Base-by-base conservation (phyloP, 1,140 invertebrate genomes). In the Leguminivora glycinivorella region DNA sequence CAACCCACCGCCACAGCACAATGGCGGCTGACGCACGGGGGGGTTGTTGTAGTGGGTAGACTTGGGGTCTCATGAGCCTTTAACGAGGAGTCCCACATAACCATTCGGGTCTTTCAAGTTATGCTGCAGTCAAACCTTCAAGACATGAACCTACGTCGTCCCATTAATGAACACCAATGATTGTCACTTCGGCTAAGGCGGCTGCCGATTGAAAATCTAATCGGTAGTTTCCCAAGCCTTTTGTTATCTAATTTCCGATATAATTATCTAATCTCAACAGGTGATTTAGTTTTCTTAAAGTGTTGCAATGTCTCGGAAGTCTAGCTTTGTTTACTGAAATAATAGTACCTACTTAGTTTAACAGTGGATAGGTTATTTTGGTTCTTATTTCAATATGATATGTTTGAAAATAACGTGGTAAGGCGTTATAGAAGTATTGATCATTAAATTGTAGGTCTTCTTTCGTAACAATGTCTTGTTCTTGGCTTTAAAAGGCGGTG, bases 141-240 rank as follows among this genome's bases (percentile, higher is more conserved):
- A n/a, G n/a, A n/a, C n/a, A n/a, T n/a, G n/a, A n/a, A n/a, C n/a
- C n/a, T n/a, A n/a, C n/a, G n/a, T n/a, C n/a, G n/a, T n/a, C n/a
- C n/a, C n/a, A n/a, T n/a, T n/a, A n/a, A n/a, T n/a, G n/a, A n/a
- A n/a, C n/a, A n/a, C n/a, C n/a, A n/a, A n/a, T n/a, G n/a, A n/a
- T n/a, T n/a, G n/a, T n/a, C n/a, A n/a, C n/a, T n/a, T n/a, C n/a
- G n/a, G n/a, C n/a, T n/a, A n/a, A n/a, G n/a, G n/a, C n/a, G 17
- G 14, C 10, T 1, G 40, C 5, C 22, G 47, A 22, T 10, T 52
- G 19, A 22, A 52, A 38, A 22, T 5, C 9, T 19, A 10, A 69
- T 67, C 58, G 69, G 66, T 67, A 68, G 56, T 63, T 67, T 56
- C 70, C 71, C 17, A 52, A 52, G 47, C 47, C 47, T 52, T 10